Evolutionary conservation across 2,888 invertebrate species (phyloP), one percentile per base, ranked within the genome.

Genomic region (Prosapia bicincta): DNA sequence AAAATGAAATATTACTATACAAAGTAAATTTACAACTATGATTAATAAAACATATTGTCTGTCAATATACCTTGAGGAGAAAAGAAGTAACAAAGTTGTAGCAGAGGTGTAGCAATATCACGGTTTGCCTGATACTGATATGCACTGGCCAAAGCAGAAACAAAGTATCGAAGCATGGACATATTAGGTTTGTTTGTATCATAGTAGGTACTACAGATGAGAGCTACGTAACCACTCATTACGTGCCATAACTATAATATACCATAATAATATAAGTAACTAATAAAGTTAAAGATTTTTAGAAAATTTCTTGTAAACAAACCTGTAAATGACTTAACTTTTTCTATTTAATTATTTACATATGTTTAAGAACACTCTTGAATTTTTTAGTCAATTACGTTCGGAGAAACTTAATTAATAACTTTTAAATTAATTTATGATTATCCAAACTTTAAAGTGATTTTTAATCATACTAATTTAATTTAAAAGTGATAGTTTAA

Each of bases 181-280:
- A 66, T 72, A 23, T 71, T 66, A 68, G 26, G 25, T 69, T 43
- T 54, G 20, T 20, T 20, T 20, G 54, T 9, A 25, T 77, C 71
- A 9, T 69, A 69, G 15, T 76, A 65, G 23, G 78, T 77, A n/a
- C 75, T 77, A 20, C 77, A 78, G 25, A 79, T 77, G 5, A 78
- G 67, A 24, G 78, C 73, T 9, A 79, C 71, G 54, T 80, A 77
- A 20, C 79, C 78, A 67, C 79, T 75, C 28, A 80, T 74, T 28
- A 77, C 77, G 5, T 75, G 72, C 79, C 79, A 80, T 23, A 79
- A 32, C 79, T 79, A 30, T 5, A 30, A 30, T 9, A 9, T 71
- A 66, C 28, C 68, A 68, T n/a, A n/a, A n/a, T n/a, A n/a, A n/a
- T n/a, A n/a, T n/a, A n/a, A n/a, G n/a, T n/a, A n/a, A n/a, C n/a